Evolutionary conservation across 2,113 vertebrate species (phyloP), one percentile per base, ranked within the genome.

Genomic region (Dolichallabes microphthalmus): DNA sequence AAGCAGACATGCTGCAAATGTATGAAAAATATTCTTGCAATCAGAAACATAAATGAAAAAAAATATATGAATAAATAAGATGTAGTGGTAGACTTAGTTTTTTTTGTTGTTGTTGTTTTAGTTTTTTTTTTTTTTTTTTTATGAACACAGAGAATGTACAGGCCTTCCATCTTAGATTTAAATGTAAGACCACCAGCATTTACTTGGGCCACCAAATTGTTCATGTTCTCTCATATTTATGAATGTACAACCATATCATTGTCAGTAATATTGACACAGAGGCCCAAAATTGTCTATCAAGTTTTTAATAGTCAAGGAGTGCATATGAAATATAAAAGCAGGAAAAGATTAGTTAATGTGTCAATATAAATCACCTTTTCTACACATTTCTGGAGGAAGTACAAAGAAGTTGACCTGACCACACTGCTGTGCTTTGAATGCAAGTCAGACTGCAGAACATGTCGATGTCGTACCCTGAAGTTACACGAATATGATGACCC

Each of bases 401-500:
- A 30, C 25, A n/a, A 80, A 85, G 27, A 80, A 60, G 69, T 60
- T 76, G 82, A 86, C 71, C 61, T n/a, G 45, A 78, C 39, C 58
- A 76, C 45, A 50, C 60, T 69, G 79, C 60, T 85, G 87, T 77
- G 50, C 76, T 87, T 63, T 82, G 73, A 84, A 84, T 64, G 83
- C 75, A 57, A 58, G 82, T 66, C 79, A 85, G 58, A 79, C 75
- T 78, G 86, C 53, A 30, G 4, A 60, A 81, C 69, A 86, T 77
- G 79, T 81, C 61, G 9, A 53, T 17, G 8, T 32, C 52, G 53
- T 86, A 82, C 78, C 87, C 85, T 90, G 25, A 75, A 84, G 64
- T 83, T 68, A 80, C 39, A 87, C 88, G 57, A 88, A 60, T 35
- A 68, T 90, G 82, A 55, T 85, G 55, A 53, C 83, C 78, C 82